Evolutionary conservation across 1,140 invertebrate species (phyloP), one percentile per base, ranked within the genome.

Genomic region (Ctenoplectra terminalis): DNA sequence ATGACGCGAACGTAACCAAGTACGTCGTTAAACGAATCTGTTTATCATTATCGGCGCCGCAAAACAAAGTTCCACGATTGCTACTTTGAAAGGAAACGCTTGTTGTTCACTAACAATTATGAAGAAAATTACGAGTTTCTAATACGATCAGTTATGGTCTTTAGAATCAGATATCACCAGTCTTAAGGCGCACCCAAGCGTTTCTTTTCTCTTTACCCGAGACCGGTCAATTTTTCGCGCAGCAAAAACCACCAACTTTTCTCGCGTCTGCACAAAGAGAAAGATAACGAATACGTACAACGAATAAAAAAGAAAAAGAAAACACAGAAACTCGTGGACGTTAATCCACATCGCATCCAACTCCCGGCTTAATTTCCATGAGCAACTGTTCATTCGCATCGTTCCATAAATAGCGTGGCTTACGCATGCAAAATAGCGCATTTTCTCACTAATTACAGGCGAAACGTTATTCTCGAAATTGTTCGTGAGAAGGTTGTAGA

Each of bases 91-190:
- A 60, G n/a, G 13, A 70, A 78, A 70, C 11, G 50, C 15, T 34
- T 8, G 26, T 67, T 29, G 3, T 15, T 23, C 17, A 29, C 1
- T 0, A 17, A 26, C 8, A n/a, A n/a, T n/a, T n/a, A n/a, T n/a
- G n/a, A 40, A 58, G 43, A 54, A 64, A 63, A 64, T 76, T 61
- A 74, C 48, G 43, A 54, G 46, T 46, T 11, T 37, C 37, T 46
- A 34, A 76, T 37, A 20, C 50, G 40, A 52, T 48, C 29, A 1
- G 13, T 61, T 43, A 34, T 54, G 20, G 20, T 26, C 15, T 4
- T 31, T n/a, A 37, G 1, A 13, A 13, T 13, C 37, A 3, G 58
- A 11, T 54, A 5, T 60, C 37, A 26, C 52, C 3, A 60, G 9
- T 23, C n/a, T 0, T 6, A 0, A 15, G 34, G 58, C 0, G 37